A percentile compares a stretch with the other conserved stretches of the same genome.
These are phyloP conservation scores for Seriola aureovittata DNA, from an alignment of 2,113 vertebrate species.

Conservation along the genomic window DNA sequence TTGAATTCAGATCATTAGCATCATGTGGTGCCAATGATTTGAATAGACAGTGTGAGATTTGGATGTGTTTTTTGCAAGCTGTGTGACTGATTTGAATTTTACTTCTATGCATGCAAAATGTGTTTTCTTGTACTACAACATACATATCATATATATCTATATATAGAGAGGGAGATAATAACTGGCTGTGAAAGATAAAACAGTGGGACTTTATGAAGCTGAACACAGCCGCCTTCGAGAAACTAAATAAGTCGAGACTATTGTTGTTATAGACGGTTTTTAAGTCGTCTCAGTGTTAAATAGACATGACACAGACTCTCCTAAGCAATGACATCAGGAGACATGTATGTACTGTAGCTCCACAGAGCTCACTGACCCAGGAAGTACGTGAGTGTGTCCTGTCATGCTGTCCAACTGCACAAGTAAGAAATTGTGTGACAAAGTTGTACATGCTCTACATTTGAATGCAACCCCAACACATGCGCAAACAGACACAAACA, in stretches of 20 bases:
- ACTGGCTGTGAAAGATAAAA: background rate
- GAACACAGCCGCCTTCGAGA: background rate
- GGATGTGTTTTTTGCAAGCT: background rate
- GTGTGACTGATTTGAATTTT: conserved; percentile 9
- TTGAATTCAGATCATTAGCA: conserved; percentile 28
- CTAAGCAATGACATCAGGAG: background rate
- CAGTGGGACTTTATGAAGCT: background rate
- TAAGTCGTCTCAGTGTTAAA: background rate
- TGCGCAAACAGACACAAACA: no score
- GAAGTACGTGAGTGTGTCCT: conserved; percentile 2
- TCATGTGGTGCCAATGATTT: conserved; percentile 14
- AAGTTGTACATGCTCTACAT: background rate
- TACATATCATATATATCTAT: no score
- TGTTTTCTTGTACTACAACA: no score
- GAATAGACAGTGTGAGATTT: background rate
- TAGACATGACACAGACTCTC: background rate
- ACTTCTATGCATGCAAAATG: background rate
- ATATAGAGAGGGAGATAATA: background rate
- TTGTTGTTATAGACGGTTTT: background rate
- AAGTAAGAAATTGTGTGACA: background rate
- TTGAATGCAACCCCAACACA: background rate
- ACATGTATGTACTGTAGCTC: background rate
- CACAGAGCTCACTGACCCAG: background rate
- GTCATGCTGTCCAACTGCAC: background rate
- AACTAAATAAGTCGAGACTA: background rate